phyloP scores from a whole-genome alignment of 1,140 invertebrate genomes.

The Asbolus verrucosus region DNA sequence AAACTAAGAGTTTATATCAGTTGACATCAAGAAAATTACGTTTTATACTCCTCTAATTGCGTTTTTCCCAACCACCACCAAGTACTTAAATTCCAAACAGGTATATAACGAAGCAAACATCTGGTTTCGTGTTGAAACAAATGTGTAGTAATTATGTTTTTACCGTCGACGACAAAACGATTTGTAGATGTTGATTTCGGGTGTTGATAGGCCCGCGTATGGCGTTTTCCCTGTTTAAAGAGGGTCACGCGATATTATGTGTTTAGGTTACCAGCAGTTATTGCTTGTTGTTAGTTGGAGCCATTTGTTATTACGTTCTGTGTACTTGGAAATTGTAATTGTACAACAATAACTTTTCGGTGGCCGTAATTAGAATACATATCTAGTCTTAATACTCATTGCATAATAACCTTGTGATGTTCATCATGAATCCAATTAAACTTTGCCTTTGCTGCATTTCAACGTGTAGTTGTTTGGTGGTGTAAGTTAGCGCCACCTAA shows the following conservation, averaged over 20 bases:
- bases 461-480: no score
- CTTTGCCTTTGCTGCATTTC: not conserved
- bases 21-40: no score
- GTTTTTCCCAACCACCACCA: no score
- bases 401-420: not conserved
- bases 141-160: constrained; percentile 30
- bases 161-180: constrained; percentile 37
- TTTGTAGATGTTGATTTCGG: constrained; percentile 41
- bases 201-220: constrained; percentile 8
- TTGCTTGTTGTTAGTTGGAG: constrained; percentile 11
- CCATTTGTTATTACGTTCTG: constrained; percentile 8
- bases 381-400: constrained; percentile 10
- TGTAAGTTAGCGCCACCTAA: no score
- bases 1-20: no score
- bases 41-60: no score
- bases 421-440: constrained; percentile 23
- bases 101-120: not conserved
- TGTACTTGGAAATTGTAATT: constrained; percentile 21
- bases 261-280: constrained; percentile 17
- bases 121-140: constrained; percentile 15
- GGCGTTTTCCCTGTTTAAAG: not conserved
- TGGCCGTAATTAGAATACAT: constrained; percentile 23
- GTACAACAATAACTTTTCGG: constrained; percentile 17
- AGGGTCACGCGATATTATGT: constrained; percentile 40
- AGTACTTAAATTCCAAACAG: not conserved